phyloP scores from a whole-genome alignment of 2,888 invertebrate species.

The Polietes domitor region DNA sequence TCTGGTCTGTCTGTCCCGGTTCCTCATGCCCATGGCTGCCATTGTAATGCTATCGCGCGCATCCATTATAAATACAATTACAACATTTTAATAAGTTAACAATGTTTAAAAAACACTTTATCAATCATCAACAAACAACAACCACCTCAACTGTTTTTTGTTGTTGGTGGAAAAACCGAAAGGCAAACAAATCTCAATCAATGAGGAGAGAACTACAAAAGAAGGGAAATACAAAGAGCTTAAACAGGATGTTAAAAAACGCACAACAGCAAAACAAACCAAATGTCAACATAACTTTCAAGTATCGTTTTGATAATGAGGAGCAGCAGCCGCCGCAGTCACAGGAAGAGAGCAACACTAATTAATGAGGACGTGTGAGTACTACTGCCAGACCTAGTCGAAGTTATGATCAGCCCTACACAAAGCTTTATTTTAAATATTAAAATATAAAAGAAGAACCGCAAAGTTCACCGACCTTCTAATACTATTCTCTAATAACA shows the following conservation, averaged over 20 bases:
- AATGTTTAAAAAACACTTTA: constrained; percentile 70
- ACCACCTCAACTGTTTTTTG: constrained; percentile 58
- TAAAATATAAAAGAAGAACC: too few relatives aligned
- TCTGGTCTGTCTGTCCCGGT: too few relatives aligned
- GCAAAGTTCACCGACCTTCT: too few relatives aligned
- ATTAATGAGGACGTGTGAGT: background rate
- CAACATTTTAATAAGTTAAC: constrained; percentile 68
- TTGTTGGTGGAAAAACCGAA: constrained; percentile 66
- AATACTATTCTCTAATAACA: too few relatives aligned
- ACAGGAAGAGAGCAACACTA: too few relatives aligned
- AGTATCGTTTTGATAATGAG: constrained; percentile 21
- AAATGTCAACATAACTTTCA: constrained; percentile 50
- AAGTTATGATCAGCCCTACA: too few relatives aligned
- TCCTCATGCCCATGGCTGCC: background rate
- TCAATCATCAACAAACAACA: constrained; percentile 68
- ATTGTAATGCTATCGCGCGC: constrained; percentile 23
- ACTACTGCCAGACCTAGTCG: too few relatives aligned
- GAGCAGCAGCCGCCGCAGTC: background rate
- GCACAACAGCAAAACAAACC: constrained; percentile 49
- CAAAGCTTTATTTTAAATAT: too few relatives aligned
- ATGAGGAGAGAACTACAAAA: background rate
- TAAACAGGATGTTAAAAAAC: constrained; percentile 48
- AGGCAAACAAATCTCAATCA: constrained; percentile 43
- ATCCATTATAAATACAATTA: constrained; percentile 66
- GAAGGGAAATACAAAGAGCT: constrained; percentile 39